Evolutionary conservation across 2,888 invertebrate genomes (phyloP).

Genomic region (Ormyrus pomaceus): DNA sequence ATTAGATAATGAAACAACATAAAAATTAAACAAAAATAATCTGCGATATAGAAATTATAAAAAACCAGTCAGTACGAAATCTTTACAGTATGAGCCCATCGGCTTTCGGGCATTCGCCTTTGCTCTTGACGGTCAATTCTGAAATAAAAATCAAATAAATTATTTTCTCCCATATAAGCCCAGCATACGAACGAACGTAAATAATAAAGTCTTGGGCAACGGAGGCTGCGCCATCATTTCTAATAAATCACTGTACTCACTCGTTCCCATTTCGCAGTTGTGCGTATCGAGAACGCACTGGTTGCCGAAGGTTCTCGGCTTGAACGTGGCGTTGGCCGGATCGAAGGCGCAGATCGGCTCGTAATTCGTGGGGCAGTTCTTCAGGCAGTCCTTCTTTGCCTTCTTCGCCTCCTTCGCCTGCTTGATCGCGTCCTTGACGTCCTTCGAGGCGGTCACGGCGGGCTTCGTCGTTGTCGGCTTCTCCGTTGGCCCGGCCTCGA

Average conservation of each 20-base stretch:
- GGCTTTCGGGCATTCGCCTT: conserved; percentile 81
- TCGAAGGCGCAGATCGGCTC: conserved; percentile 82
- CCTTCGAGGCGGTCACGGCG: conserved; percentile 65
- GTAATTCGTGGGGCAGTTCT: conserved; percentile 71
- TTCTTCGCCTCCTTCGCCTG: conserved; percentile 81
- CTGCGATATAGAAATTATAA: conserved; percentile 20
- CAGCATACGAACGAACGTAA: background rate
- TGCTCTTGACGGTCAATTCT: conserved; percentile 80
- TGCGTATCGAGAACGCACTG: conserved; percentile 81
- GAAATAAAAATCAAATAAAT: conserved; percentile 58
- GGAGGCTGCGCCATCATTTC: background rate
- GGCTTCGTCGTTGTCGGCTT: conserved; percentile 32
- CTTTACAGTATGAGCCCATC: conserved; percentile 80
- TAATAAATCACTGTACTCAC: conserved; percentile 75
- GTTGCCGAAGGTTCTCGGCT: conserved; percentile 80
- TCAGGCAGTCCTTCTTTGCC: conserved; percentile 79
- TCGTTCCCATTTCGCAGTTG: conserved; percentile 82
- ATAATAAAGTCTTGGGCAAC: no score
- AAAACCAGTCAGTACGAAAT: conserved; percentile 59
- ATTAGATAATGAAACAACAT: background rate
- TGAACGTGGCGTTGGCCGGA: conserved; percentile 76
- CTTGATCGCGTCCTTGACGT: conserved; percentile 69
- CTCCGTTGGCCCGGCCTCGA: conserved; percentile 39
- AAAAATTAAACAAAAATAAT: conserved; percentile 3
- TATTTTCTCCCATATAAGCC: background rate